A percentile compares a stretch with the other conserved stretches of the same genome.
Evolutionary conservation across 2,888 invertebrate species (phyloP).

Genomic region (Candidula unifasciata): DNA sequence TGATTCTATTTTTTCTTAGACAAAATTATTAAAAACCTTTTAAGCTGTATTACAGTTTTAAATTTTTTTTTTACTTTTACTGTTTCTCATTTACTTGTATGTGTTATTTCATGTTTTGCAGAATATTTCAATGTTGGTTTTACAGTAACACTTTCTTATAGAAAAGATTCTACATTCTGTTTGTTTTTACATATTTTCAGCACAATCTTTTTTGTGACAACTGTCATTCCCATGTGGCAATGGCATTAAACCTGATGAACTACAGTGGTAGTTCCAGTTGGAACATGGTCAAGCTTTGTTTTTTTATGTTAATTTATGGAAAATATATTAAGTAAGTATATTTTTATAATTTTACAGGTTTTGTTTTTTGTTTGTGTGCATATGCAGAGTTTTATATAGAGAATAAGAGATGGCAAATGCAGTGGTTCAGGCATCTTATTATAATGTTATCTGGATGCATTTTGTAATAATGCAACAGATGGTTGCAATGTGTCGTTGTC

Average conservation of each 20-base stretch:
- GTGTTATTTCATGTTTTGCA: not conserved
- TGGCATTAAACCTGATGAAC: slow-evolving; percentile 92
- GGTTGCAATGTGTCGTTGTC: no score
- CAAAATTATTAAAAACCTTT: no score
- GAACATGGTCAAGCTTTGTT: slow-evolving; percentile 94
- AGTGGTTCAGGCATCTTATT: not conserved
- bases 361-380: not conserved
- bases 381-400: not conserved
- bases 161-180: not conserved
- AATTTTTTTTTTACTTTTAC: not conserved
- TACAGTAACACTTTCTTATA: not conserved
- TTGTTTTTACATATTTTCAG: slow-evolving; percentile 78
- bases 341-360: not conserved
- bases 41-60: no score
- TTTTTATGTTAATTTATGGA: slow-evolving; percentile 86
- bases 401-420: not conserved
- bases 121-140: not conserved
- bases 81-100: not conserved
- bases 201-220: slow-evolving; percentile 98
- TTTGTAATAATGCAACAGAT: no score
- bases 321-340: slow-evolving; percentile 86
- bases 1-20: no score
- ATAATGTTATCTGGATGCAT: no score
- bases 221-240: slow-evolving; percentile 98
- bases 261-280: slow-evolving; percentile 88